Conservation (phyloP, 2,888 invertebrate species). For the Lasioglossum oenotherae region DNA sequence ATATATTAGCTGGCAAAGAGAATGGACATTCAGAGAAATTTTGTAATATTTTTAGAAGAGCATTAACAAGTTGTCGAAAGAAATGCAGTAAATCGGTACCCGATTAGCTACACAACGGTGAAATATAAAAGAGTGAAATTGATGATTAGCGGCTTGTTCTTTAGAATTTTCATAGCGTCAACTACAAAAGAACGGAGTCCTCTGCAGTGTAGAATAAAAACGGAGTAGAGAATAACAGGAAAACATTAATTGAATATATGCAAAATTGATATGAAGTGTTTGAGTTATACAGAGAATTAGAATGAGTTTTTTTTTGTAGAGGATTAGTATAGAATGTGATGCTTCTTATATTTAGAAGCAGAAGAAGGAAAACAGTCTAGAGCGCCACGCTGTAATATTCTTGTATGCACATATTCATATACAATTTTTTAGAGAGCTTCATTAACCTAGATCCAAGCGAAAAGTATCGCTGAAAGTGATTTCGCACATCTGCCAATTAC, state of each 20-base stretch:
- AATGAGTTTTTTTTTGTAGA: too few species aligned
- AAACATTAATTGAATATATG: not conserved
- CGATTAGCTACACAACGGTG: too few species aligned
- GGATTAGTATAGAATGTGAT: not conserved
- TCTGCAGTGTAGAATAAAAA: not conserved
- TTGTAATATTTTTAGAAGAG: too few species aligned
- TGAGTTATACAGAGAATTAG: too few species aligned
- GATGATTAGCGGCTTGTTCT: not conserved
- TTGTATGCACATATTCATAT: not conserved
- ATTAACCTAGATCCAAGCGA: not conserved
- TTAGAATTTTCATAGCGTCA: not conserved
- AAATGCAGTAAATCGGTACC: too few species aligned
- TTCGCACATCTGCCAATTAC: not conserved
- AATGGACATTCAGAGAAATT: too few species aligned
- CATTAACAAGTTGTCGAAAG: too few species aligned
- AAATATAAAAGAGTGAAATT: too few species aligned
- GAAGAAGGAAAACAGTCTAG: not conserved
- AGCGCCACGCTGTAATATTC: not conserved
- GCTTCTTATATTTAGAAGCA: too few species aligned
- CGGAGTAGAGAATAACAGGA: not conserved
- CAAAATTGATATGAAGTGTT: too few species aligned
- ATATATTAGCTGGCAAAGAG: too few species aligned
- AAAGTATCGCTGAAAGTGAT: not conserved
- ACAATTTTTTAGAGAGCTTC: not conserved
- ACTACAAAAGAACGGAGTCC: not conserved